Base-by-base conservation (phyloP, 2,888 invertebrate genomes). In the Drosophila melanosoma region DNA sequence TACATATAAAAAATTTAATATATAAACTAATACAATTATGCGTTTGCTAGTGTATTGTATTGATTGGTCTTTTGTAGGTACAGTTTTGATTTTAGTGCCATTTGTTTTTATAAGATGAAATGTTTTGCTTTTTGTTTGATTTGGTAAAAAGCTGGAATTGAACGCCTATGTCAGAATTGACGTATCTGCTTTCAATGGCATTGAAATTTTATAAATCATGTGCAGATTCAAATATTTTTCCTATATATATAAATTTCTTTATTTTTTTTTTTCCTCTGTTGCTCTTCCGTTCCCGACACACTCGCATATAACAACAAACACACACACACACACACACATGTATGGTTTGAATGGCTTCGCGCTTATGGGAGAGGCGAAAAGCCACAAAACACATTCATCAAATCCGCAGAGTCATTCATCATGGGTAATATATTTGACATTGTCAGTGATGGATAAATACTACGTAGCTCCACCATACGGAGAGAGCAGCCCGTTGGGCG, bases 141-240 rank as follows among this genome's bases (percentile, higher is more conserved):
- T 88, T 86, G 67, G 38, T 32, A 49, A 56, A 66, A 76, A 60
- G 59, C 60, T 52, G 36, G 52, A 68, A 73, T 85, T 71, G 83
- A 74, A 67, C 59, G 70, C 74, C 83, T 68, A 76, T 58, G 70
- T 86, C 74, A 73, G 59, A 54, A 74, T 54, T 74, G 83, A 86
- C 87, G 66, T 72, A 78, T 90, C 75, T 86, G 90, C 80, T 74
- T 74, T 71, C 66, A 74, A 78, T 73, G 83, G 73, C 69, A 77
- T 77, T 87, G 88, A 82, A 86, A 87, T 90, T 90, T 89, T 91
- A 87, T 90, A 90, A 87, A 87, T 90, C 91, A 90, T 90, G 86
- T 85, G 83, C 81, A 86, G 89, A 78, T 90, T 79, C 68, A 51
- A 78, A 56, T 36, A 36, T 61, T 32, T 62, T 49, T 42, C 49